phyloP scores from a whole-genome alignment of 2,888 invertebrate species.

The Brachyptera putata region DNA sequence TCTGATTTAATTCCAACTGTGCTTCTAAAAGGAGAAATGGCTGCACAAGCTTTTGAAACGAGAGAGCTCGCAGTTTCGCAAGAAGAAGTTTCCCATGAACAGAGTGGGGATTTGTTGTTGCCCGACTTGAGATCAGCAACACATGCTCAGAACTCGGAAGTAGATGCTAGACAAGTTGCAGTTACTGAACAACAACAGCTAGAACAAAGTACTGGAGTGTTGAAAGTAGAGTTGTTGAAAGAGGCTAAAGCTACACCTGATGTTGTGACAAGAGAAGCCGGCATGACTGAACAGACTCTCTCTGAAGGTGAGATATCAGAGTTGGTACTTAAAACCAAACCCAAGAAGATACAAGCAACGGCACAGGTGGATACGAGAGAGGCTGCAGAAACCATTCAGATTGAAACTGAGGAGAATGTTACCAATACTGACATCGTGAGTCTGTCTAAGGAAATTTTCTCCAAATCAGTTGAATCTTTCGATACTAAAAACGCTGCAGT shows the following conservation, averaged over 20 bases:
- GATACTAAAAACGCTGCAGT: conserved; percentile 20
- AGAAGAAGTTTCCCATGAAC: conserved; percentile 18
- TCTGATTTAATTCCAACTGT: conserved; percentile 1
- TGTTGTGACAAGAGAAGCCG: conserved; percentile 9
- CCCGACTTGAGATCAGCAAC: background rate
- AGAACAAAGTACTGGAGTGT: conserved; percentile 18
- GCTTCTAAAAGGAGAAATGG: conserved; percentile 9
- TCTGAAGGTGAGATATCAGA: conserved; percentile 21
- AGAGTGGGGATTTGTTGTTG: background rate
- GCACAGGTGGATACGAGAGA: conserved; percentile 25
- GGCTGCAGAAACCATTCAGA: conserved; percentile 22
- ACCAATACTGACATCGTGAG: conserved; percentile 17
- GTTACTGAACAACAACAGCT: conserved; percentile 17
- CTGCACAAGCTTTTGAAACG: conserved; percentile 12
- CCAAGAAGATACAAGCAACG: conserved; percentile 19
- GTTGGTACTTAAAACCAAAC: conserved; percentile 8
- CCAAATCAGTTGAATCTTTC: conserved; percentile 1
- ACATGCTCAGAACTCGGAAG: background rate
- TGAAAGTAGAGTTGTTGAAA: background rate
- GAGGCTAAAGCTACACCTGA: conserved; percentile 16
- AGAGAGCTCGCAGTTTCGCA: conserved; percentile 25
- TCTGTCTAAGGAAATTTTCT: conserved; percentile 12
- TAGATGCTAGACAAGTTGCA: conserved; percentile 20
- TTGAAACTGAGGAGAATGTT: conserved; percentile 24
- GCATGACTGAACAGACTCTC: conserved; percentile 24